phyloP scores from a whole-genome alignment of 2,888 invertebrate genomes.

The Synanthedon myopaeformis region DNA sequence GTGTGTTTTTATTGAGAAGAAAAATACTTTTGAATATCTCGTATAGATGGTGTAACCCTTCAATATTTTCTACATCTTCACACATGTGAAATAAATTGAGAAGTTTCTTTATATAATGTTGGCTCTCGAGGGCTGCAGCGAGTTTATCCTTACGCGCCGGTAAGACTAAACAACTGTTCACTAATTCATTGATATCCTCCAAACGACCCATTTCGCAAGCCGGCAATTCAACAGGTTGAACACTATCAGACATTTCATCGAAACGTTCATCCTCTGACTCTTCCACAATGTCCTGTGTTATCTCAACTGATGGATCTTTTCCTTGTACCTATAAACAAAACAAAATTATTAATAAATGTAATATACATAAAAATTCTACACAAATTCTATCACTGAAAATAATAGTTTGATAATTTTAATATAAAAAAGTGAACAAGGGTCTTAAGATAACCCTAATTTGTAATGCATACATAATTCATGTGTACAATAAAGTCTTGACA shows the following conservation, averaged over 20 bases:
- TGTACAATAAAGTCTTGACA: no score
- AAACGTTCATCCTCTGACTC: constrained; percentile 97
- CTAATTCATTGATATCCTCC: constrained; percentile 94
- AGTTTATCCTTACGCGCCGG: constrained; percentile 94
- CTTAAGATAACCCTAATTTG: no score
- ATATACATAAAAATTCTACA: not conserved
- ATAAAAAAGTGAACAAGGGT: constrained; percentile 3
- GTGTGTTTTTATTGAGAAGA: constrained; percentile 95
- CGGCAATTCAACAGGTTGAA: constrained; percentile 94
- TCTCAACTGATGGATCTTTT: constrained; percentile 97
- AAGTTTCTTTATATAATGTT: constrained; percentile 95
- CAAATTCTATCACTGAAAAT: not conserved
- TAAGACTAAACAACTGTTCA: constrained; percentile 88
- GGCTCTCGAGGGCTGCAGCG: constrained; percentile 91
- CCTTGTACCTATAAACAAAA: constrained; percentile 85
- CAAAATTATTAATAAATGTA: constrained; percentile 2
- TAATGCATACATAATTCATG: no score
- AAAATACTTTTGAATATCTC: constrained; percentile 99
- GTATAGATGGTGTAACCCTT: constrained; percentile 94
- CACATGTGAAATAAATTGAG: constrained; percentile 96
- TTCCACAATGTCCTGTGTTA: constrained; percentile 96
- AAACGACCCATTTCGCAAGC: constrained; percentile 93
- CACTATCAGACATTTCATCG: constrained; percentile 96
- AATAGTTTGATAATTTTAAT: not conserved
- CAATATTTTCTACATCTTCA: constrained; percentile 95